Conservation (phyloP, 2,888 invertebrate species). For the Cheilosia scutellata region DNA sequence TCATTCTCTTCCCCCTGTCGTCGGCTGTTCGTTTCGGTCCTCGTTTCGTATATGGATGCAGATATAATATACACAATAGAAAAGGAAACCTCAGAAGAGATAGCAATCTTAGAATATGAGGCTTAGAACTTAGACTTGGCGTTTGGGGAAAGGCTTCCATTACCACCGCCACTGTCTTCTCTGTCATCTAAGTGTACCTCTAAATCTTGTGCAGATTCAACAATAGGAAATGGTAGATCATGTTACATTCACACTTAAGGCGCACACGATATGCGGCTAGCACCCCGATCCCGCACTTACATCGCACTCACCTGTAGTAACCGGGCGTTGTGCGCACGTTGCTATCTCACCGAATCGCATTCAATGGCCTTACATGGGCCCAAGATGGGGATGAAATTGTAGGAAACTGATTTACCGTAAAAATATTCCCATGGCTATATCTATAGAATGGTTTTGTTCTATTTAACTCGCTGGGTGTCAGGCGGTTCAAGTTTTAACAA, state of each 20-base stretch:
- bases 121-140: constrained; percentile 55
- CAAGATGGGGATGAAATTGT: constrained; percentile 51
- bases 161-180: constrained; percentile 32
- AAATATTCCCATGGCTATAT: constrained; percentile 62
- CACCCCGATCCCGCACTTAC: constrained; percentile 14
- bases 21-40: not conserved
- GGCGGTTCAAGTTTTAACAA: constrained; percentile 4
- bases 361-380: constrained; percentile 55
- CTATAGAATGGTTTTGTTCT: constrained; percentile 32
- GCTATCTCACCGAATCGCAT: constrained; percentile 61
- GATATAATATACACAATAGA: constrained; percentile 61
- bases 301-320: constrained; percentile 46
- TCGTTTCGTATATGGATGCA: constrained; percentile 11
- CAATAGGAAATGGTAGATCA: constrained; percentile 70
- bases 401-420: constrained; percentile 60
- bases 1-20: constrained; percentile 28
- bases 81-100: constrained; percentile 59
- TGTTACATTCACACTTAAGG: constrained; percentile 72
- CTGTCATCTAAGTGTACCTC: constrained; percentile 66
- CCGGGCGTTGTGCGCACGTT: constrained; percentile 30
- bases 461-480: constrained; percentile 21
- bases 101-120: constrained; percentile 57
- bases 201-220: constrained; percentile 62
- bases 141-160: constrained; percentile 31
- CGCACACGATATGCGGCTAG: constrained; percentile 43